Conservation (phyloP, 35 echinoderm and acorn worm genomes). For the Stichopus chloronotus region DNA sequence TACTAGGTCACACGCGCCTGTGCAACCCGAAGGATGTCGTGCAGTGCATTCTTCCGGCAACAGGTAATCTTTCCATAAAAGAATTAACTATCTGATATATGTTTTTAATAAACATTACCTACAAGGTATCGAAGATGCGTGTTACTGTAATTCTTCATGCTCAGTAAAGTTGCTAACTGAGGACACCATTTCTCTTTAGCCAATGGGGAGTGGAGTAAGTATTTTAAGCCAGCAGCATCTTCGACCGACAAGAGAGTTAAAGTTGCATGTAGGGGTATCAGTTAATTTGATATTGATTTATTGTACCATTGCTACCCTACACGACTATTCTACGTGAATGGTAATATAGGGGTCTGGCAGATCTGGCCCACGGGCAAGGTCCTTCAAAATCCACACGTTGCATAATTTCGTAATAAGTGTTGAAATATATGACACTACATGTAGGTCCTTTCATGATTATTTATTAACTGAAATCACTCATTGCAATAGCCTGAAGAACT, state of each 20-base stretch:
- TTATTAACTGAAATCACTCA: no score
- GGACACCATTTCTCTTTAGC: not conserved
- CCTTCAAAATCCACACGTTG: no score
- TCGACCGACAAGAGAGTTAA: not conserved
- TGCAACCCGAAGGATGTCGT: not conserved
- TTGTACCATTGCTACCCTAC: no score
- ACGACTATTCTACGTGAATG: no score
- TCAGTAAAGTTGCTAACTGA: not conserved
- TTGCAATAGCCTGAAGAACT: no score
- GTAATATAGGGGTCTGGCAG: no score
- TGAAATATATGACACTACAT: no score
- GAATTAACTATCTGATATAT: not conserved
- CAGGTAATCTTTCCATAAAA: not conserved
- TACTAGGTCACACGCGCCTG: not conserved
- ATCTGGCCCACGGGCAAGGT: no score
- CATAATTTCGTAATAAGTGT: no score
- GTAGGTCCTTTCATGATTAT: no score
- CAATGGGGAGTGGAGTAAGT: not conserved
- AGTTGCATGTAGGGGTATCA: no score
- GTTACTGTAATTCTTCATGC: not conserved
- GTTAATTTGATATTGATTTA: no score
- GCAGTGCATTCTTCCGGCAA: not conserved
- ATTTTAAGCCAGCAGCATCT: not conserved
- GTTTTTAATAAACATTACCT: not conserved
- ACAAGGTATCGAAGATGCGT: not conserved